These are phyloP conservation scores for Poeciliopsis presidionis DNA, from an alignment of 2,797 vertebrate species.

Conservation along the genomic window DNA sequence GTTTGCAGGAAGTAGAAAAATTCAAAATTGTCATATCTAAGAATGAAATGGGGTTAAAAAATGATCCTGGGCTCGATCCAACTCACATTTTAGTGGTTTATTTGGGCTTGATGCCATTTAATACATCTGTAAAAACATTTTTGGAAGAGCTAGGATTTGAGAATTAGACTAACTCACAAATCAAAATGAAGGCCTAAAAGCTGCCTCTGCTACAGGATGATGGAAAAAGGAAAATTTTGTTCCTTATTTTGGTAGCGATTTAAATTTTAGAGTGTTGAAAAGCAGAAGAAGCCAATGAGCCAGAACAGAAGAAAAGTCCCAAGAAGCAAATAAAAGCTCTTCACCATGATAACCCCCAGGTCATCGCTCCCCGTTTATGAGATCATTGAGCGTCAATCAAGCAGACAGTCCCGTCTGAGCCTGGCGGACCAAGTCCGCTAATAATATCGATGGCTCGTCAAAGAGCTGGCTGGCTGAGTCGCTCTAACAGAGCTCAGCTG, in stretches of 20 bases:
- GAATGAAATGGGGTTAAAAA: neutral
- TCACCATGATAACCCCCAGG: constrained; percentile 26
- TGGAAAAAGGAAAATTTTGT: neutral
- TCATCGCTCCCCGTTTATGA: constrained; percentile 36
- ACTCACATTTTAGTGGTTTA: neutral
- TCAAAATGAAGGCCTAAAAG: neutral
- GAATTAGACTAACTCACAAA: neutral
- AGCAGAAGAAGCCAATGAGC: constrained; percentile 12
- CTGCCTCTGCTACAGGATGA: neutral
- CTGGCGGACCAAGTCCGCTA: constrained; percentile 44
- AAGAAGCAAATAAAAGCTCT: constrained; percentile 57
- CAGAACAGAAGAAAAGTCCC: constrained; percentile 31
- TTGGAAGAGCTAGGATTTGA: neutral
- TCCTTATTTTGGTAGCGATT: neutral
- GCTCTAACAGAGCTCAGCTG: constrained; percentile 33
- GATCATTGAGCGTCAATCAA: constrained; percentile 49
- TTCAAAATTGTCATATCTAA: neutral
- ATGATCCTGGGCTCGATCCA: neutral
- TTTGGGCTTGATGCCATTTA: neutral
- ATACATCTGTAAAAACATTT: neutral
- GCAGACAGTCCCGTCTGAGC: constrained; percentile 36
- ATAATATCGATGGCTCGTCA: constrained; percentile 54
- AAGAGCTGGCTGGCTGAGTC: constrained; percentile 54
- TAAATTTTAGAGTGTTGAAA: constrained; percentile 6
- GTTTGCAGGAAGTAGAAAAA: neutral